Conservation (phyloP, 2,888 invertebrate genomes). For the Neoaliturus tenellus region DNA sequence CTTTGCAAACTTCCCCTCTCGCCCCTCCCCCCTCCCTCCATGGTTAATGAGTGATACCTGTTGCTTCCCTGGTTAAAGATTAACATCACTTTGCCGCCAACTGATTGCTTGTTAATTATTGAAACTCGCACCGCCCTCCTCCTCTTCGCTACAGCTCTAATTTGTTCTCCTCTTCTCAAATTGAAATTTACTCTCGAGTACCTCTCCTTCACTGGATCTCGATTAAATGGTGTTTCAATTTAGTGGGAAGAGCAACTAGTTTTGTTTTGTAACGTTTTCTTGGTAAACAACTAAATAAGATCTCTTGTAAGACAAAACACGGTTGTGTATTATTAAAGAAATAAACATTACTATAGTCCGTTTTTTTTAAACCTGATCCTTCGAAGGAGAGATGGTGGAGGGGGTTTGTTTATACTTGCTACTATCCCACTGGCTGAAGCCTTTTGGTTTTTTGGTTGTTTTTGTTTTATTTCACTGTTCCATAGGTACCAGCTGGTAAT, state of each 20-base stretch:
- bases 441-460: too few relatives aligned
- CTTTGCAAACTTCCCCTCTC: neutral
- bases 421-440: too few relatives aligned
- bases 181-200: slow-evolving; percentile 29
- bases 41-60: neutral
- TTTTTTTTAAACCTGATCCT: too few relatives aligned
- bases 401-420: too few relatives aligned
- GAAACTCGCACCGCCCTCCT: slow-evolving; percentile 6
- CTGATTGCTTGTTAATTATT: slow-evolving; percentile 47
- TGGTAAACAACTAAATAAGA: too few relatives aligned
- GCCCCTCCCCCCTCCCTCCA: neutral
- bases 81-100: neutral
- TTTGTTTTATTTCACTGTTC: too few relatives aligned
- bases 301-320: too few relatives aligned
- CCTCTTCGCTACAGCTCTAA: neutral
- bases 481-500: too few relatives aligned
- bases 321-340: too few relatives aligned
- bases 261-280: too few relatives aligned
- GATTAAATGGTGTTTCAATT: neutral
- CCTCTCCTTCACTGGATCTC: neutral
- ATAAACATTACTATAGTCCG: too few relatives aligned
- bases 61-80: slow-evolving; percentile 18
- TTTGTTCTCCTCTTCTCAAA: slow-evolving; percentile 23
- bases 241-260: neutral
- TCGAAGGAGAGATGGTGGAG: too few relatives aligned